These are phyloP conservation scores for Amphiduros pacificus DNA, from an alignment of 2,888 invertebrate species.

Conservation along the genomic window DNA sequence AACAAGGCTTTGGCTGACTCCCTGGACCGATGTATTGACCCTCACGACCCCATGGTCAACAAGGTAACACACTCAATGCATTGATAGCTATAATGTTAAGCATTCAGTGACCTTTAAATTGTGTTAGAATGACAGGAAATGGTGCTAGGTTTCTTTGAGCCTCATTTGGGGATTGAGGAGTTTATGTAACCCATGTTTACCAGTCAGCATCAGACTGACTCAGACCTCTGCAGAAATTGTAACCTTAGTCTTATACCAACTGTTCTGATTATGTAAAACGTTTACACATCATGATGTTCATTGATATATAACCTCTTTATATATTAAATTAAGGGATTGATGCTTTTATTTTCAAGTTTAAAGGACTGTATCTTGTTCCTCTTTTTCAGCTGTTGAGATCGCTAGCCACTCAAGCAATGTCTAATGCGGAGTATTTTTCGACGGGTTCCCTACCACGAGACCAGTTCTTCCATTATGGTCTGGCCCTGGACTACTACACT, in stretches of 20 bases:
- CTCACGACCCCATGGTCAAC: conserved; percentile 51
- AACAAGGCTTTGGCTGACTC: conserved; percentile 54
- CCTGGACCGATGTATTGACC: conserved; percentile 49
- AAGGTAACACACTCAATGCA: conserved; percentile 35
- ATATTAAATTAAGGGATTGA: no score
- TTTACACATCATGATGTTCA: no score
- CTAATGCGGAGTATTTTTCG: conserved; percentile 90
- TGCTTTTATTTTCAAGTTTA: no score
- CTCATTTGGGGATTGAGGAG: no score
- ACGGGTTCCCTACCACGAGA: conserved; percentile 81
- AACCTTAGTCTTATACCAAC: no score
- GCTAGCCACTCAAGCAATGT: conserved; percentile 57
- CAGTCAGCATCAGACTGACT: no score
- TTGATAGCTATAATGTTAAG: not conserved
- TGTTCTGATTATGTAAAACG: no score
- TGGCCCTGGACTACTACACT: conserved; percentile 94
- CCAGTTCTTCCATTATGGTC: conserved; percentile 91
- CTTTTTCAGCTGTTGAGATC: conserved; percentile 47
- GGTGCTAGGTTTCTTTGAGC: no score
- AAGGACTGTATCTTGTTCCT: not conserved
- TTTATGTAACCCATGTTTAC: no score
- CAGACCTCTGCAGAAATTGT: no score
- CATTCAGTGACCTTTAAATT: not conserved
- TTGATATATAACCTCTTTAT: no score
- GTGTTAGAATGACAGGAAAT: no score